phyloP scores from a whole-genome alignment of 2,888 invertebrate genomes.

The Amiota communis region DNA sequence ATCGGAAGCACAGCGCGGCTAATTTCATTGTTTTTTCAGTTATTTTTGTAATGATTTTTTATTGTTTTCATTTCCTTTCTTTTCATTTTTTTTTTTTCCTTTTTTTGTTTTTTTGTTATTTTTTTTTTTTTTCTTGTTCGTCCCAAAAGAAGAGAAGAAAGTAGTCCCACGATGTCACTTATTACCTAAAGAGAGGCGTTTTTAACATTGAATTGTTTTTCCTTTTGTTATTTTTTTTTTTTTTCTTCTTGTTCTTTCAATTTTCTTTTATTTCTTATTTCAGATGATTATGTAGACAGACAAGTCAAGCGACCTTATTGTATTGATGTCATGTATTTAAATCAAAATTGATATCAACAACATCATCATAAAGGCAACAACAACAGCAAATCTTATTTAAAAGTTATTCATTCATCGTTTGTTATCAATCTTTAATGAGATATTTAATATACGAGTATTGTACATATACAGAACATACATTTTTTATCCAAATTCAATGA shows the following conservation, averaged over 20 bases:
- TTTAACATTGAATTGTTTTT: slow-evolving; percentile 24
- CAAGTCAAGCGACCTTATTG: slow-evolving; percentile 48
- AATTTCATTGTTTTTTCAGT: slow-evolving; percentile 71
- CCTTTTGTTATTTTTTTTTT: slow-evolving; percentile 19
- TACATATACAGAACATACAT: too few relatives aligned
- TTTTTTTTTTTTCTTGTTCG: slow-evolving; percentile 43
- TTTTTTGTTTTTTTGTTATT: slow-evolving; percentile 64
- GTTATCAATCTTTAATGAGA: too few relatives aligned
- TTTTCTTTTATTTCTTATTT: slow-evolving; percentile 57
- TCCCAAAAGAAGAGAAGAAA: background rate
- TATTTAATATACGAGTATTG: too few relatives aligned
- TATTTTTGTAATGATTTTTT: slow-evolving; percentile 66
- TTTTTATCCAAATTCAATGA: too few relatives aligned
- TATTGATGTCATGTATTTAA: slow-evolving; percentile 54
- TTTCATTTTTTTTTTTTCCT: slow-evolving; percentile 32
- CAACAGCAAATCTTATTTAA: too few relatives aligned
- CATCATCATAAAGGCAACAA: too few relatives aligned
- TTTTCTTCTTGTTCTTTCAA: slow-evolving; percentile 25
- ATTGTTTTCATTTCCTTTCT: slow-evolving; percentile 40
- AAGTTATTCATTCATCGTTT: too few relatives aligned
- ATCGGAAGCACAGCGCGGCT: slow-evolving; percentile 45
- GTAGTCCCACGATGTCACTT: slow-evolving; percentile 10
- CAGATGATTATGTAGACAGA: slow-evolving; percentile 61
- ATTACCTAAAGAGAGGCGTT: background rate
- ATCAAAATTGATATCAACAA: slow-evolving; percentile 59